A percentile compares a stretch with the other conserved stretches of the same genome.
Conservation (phyloP, 2,113 vertebrate genomes). For the Rhipidura dahli region DNA sequence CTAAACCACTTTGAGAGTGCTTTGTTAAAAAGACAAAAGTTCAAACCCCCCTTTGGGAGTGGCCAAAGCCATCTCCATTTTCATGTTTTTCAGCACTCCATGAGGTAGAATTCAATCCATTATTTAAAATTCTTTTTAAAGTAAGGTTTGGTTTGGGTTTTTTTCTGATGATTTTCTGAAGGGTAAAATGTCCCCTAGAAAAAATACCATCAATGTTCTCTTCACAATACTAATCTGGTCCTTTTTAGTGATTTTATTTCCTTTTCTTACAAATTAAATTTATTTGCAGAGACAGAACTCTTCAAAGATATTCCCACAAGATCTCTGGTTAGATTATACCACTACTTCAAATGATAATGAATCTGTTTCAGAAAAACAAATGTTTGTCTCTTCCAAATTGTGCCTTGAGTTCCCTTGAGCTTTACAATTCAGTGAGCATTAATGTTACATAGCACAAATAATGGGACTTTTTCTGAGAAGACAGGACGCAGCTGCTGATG, state of each 20-base stretch:
- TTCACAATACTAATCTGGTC: neutral
- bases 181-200: neutral
- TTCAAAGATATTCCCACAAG: slow-evolving; percentile 57
- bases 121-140: neutral
- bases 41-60: neutral
- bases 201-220: neutral
- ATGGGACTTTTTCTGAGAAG: slow-evolving; percentile 23
- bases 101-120: neutral
- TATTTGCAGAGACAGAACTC: slow-evolving; percentile 33
- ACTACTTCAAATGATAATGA: slow-evolving; percentile 52
- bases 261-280: slow-evolving; percentile 39
- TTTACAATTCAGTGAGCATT: slow-evolving; percentile 61
- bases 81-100: neutral
- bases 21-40: slow-evolving; percentile 26
- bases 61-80: neutral
- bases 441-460: slow-evolving; percentile 45
- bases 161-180: neutral
- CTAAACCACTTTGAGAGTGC: neutral
- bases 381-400: slow-evolving; percentile 57
- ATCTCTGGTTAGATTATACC: slow-evolving; percentile 55
- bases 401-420: slow-evolving; percentile 42
- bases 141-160: neutral
- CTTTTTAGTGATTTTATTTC: slow-evolving; percentile 19
- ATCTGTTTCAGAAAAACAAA: slow-evolving; percentile 56
- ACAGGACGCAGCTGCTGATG: slow-evolving; percentile 46